These are phyloP conservation scores for Champsocephalus gunnari DNA, from an alignment of 2,797 vertebrate genomes.

Conservation along the genomic window DNA sequence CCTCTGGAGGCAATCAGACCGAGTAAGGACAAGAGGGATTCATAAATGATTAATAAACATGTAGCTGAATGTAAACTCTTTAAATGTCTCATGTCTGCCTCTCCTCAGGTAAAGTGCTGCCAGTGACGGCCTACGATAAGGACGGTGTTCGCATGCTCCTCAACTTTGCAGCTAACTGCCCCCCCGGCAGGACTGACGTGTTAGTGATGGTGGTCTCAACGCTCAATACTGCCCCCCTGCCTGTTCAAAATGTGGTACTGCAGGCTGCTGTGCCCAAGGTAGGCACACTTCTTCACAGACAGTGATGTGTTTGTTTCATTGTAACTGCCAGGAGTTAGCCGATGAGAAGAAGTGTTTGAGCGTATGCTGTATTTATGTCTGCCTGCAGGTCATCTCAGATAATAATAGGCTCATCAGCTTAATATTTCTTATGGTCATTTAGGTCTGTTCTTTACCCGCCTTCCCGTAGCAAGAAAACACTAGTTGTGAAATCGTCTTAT, in stretches of 20 bases:
- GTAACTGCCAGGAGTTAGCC: not conserved
- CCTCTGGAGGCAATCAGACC: conserved; percentile 94
- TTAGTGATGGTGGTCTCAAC: conserved; percentile 96
- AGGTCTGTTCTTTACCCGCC: too few species aligned
- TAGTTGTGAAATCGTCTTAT: not conserved
- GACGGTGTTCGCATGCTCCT: conserved; percentile 93
- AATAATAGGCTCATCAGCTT: too few species aligned
- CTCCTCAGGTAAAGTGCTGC: conserved; percentile 89
- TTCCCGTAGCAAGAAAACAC: not conserved
- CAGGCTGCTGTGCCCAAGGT: conserved; percentile 98
- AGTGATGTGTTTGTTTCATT: not conserved
- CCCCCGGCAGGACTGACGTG: conserved; percentile 88
- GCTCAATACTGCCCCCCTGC: conserved; percentile 92
- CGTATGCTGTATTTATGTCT: too few species aligned
- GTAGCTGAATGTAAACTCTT: not conserved
- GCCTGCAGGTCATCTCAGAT: too few species aligned
- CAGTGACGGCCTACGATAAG: conserved; percentile 95
- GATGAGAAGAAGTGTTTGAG: too few species aligned
- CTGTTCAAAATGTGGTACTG: conserved; percentile 88
- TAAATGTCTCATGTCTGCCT: not conserved
- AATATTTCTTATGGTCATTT: too few species aligned
- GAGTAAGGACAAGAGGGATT: conserved; percentile 83
- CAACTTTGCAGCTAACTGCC: conserved; percentile 94
- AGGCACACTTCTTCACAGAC: not conserved
- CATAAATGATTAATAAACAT: not conserved